Conservation (phyloP, 2,113 vertebrate species). For the Stegostoma tigrinum region DNA sequence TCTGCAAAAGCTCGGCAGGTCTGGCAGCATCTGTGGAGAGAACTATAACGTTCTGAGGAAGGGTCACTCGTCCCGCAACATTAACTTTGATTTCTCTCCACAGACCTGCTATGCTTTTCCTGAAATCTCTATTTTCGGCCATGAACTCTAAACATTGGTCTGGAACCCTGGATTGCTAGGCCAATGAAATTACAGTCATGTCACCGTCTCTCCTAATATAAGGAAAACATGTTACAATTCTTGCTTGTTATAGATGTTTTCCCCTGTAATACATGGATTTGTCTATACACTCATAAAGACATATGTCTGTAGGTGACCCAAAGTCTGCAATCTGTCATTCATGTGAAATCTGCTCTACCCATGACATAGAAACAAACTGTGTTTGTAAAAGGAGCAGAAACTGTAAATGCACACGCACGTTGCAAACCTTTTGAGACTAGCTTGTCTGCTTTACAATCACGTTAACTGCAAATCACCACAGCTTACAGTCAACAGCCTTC, state of each 20-base stretch:
- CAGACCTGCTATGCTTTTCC: too few relatives aligned
- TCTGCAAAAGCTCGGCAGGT: too few relatives aligned
- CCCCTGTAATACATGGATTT: not conserved
- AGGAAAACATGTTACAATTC: not conserved
- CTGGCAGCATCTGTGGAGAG: too few relatives aligned
- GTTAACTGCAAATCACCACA: not conserved
- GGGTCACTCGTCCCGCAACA: too few relatives aligned
- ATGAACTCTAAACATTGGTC: too few relatives aligned
- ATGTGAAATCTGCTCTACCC: not conserved
- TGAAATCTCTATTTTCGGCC: too few relatives aligned
- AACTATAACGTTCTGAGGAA: too few relatives aligned
- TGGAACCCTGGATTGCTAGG: too few relatives aligned
- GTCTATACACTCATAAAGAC: not conserved
- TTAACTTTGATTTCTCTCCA: too few relatives aligned
- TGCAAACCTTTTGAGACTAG: not conserved
- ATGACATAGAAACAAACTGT: not conserved
- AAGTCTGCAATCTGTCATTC: not conserved
- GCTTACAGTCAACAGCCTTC: not conserved
- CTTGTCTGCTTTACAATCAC: not conserved
- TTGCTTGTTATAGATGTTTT: not conserved
- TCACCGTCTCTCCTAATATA: not conserved
- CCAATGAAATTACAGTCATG: too few relatives aligned
- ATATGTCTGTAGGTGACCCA: not conserved
- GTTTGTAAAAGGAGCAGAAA: not conserved
- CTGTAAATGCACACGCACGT: not conserved